A percentile compares a stretch with the other conserved stretches of the same genome.
Evolutionary conservation across 2,888 invertebrate genomes (phyloP).

Genomic region (Conistra vaccinii): DNA sequence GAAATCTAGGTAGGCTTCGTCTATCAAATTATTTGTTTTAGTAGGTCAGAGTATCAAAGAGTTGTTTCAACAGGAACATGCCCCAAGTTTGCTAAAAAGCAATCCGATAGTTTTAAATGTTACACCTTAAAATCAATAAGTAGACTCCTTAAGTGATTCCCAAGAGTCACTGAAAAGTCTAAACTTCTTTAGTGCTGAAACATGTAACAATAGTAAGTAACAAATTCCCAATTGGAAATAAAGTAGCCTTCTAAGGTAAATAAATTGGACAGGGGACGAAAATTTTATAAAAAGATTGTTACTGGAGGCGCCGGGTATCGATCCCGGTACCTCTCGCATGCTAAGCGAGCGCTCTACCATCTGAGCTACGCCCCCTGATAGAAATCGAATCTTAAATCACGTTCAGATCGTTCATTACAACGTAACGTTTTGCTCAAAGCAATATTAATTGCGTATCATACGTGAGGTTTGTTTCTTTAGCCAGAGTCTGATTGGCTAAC

Average conservation of each 20-base stretch:
- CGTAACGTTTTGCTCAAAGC: slow-evolving; percentile 2
- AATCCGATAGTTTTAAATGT: not conserved
- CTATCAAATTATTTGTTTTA: slow-evolving; percentile 4
- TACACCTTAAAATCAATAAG: not conserved
- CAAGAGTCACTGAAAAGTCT: not conserved
- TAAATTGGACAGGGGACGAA: not conserved
- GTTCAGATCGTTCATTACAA: not conserved
- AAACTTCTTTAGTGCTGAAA: not conserved
- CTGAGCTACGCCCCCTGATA: slow-evolving; percentile 80
- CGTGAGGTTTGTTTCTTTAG: not conserved
- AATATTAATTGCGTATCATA: not conserved
- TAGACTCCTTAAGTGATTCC: not conserved
- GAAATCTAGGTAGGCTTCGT: not conserved
- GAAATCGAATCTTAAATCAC: not conserved
- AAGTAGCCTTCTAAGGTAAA: not conserved
- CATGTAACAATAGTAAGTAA: not conserved
- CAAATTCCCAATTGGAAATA: not conserved
- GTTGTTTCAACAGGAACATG: slow-evolving; percentile 12
- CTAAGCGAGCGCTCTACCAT: slow-evolving; percentile 88
- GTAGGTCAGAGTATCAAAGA: not conserved
- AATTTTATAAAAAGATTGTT: not conserved
- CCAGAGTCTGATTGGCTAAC: not conserved
- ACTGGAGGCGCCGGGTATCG: slow-evolving; percentile 68
- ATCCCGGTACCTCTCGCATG: slow-evolving; percentile 90
- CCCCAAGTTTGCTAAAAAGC: slow-evolving; percentile 2